These are phyloP conservation scores for Eueremaeus valkanovi DNA, from an alignment of 2,888 invertebrate species.

Conservation along the genomic window DNA sequence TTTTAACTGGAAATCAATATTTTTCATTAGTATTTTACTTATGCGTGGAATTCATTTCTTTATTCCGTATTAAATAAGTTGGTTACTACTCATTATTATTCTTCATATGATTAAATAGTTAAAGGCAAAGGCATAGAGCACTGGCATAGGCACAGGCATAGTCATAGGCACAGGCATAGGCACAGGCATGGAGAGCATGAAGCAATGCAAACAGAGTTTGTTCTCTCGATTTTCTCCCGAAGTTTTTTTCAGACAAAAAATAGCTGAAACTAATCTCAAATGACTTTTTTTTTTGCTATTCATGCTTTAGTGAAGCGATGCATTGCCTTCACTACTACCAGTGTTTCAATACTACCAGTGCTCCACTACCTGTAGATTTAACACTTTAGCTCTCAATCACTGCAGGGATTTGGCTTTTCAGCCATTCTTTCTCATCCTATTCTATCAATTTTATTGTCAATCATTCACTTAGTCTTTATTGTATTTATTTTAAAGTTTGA, in stretches of 20 bases:
- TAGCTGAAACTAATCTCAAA: slow-evolving; percentile 17
- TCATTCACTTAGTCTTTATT: background rate
- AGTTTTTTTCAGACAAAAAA: slow-evolving; percentile 8
- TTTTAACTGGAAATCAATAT: slow-evolving; percentile 18
- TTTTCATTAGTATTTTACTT: slow-evolving; percentile 30
- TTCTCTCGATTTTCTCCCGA: too few relatives aligned
- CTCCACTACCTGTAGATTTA: slow-evolving; percentile 32
- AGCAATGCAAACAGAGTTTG: too few relatives aligned
- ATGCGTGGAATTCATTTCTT: slow-evolving; percentile 23
- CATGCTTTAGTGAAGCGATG: slow-evolving; percentile 15
- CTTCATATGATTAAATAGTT: slow-evolving; percentile 24
- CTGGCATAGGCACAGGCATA: background rate
- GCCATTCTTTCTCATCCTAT: slow-evolving; percentile 8
- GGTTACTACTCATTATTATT: slow-evolving; percentile 26
- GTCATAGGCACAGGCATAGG: background rate
- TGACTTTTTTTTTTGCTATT: slow-evolving; percentile 26
- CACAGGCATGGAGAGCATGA: background rate
- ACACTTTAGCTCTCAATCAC: slow-evolving; percentile 28
- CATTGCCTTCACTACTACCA: background rate
- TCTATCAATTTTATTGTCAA: slow-evolving; percentile 21
- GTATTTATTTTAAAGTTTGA: background rate
- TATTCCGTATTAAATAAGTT: slow-evolving; percentile 28
- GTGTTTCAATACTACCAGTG: slow-evolving; percentile 4
- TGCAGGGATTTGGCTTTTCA: slow-evolving; percentile 8
- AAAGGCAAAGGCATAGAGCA: too few relatives aligned